Conservation (phyloP, 2,797 vertebrate genomes). For the Onychomys torridus region DNA sequence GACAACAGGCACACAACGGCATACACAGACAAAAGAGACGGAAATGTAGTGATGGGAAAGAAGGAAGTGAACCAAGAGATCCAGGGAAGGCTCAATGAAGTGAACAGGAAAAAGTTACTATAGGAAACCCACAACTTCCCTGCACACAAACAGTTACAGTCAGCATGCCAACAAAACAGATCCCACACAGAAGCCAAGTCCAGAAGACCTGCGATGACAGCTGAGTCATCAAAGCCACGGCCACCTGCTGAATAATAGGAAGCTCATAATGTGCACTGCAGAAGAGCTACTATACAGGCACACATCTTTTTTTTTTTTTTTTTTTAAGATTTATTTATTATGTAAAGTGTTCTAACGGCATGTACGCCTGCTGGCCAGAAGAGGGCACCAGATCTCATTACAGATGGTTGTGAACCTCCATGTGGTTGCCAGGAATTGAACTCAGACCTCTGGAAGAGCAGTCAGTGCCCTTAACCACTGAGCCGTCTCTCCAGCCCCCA, state of each 20-base stretch:
- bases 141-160: background rate
- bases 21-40: background rate
- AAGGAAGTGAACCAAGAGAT: background rate
- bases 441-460: no score
- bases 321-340: no score
- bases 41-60: background rate
- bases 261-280: rapidly evolving
- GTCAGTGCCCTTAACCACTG: no score
- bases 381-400: no score
- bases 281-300: rapidly evolving
- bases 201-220: background rate
- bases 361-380: no score
- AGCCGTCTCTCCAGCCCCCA: no score
- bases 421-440: no score
- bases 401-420: no score
- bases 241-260: rapidly evolving
- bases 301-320: background rate
- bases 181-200: background rate
- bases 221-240: rapidly evolving
- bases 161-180: background rate
- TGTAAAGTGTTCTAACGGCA: no score
- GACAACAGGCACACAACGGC: background rate
- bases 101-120: background rate
- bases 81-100: background rate
- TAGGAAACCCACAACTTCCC: background rate